Conservation (phyloP, 2,113 vertebrate species). For the Micronisus gabar region DNA sequence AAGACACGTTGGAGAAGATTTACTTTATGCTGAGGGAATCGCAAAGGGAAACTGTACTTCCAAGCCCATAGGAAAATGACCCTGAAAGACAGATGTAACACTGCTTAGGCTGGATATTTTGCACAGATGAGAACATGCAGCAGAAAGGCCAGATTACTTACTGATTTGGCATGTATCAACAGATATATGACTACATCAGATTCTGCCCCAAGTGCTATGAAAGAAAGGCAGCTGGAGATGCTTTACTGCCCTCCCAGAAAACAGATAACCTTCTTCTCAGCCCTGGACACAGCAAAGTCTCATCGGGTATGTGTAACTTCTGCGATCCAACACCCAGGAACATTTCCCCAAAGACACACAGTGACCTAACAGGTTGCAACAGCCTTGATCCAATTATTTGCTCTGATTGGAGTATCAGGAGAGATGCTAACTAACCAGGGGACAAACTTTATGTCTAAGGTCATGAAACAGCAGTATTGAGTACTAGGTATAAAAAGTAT, state of each 20-base stretch:
- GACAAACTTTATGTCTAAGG: slow-evolving; percentile 49
- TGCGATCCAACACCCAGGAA: not conserved
- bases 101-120: not conserved
- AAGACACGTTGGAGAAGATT: not conserved
- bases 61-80: not conserved
- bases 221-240: not conserved
- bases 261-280: not conserved
- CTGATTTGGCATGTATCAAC: not conserved
- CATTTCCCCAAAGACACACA: not conserved
- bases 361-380: not conserved
- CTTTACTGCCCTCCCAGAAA: not conserved
- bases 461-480: slow-evolving; percentile 21
- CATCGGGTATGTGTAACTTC: not conserved
- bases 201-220: not conserved
- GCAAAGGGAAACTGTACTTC: not conserved
- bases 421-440: not conserved
- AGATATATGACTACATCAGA: not conserved
- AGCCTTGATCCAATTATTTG: not conserved
- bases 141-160: not conserved
- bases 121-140: not conserved
- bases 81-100: not conserved
- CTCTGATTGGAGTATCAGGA: not conserved
- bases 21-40: not conserved
- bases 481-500: slow-evolving; percentile 42
- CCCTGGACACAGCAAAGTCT: not conserved